Evolutionary conservation across 2,113 vertebrate genomes (phyloP).

Genomic region (Pteruthius melanotis): DNA sequence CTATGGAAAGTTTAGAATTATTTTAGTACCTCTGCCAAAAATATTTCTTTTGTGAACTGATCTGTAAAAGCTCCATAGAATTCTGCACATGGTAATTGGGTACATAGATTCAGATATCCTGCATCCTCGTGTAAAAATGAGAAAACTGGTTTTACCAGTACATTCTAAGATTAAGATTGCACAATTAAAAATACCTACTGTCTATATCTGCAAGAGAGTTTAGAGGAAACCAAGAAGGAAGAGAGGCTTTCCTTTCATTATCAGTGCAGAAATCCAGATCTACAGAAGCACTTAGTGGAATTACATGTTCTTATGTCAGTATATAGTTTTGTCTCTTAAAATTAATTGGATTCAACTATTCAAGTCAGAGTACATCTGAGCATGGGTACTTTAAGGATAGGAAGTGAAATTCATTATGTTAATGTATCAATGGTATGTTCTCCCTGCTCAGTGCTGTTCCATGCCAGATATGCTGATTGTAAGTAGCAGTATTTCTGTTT

Average conservation of each 20-base stretch:
- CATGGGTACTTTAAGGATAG: background rate
- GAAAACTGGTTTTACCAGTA: background rate
- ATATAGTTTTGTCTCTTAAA: background rate
- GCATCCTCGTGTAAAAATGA: background rate
- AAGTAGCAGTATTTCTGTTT: background rate
- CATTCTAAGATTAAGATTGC: background rate
- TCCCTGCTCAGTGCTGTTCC: background rate
- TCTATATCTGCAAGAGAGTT: background rate
- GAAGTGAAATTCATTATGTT: background rate
- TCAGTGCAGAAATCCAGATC: background rate
- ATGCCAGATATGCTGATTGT: background rate
- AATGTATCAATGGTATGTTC: background rate
- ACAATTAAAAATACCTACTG: background rate
- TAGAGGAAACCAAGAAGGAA: background rate
- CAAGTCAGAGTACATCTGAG: background rate
- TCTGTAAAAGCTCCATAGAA: background rate
- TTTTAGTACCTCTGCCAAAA: background rate
- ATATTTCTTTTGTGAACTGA: background rate
- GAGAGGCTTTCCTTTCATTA: background rate
- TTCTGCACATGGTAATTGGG: background rate
- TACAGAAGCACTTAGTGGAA: background rate
- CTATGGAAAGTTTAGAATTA: background rate
- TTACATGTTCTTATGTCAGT: background rate
- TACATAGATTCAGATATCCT: background rate
- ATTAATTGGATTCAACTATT: background rate